Evolutionary conservation across 2,113 vertebrate species (phyloP).

Genomic region (Cnemophilus loriae): DNA sequence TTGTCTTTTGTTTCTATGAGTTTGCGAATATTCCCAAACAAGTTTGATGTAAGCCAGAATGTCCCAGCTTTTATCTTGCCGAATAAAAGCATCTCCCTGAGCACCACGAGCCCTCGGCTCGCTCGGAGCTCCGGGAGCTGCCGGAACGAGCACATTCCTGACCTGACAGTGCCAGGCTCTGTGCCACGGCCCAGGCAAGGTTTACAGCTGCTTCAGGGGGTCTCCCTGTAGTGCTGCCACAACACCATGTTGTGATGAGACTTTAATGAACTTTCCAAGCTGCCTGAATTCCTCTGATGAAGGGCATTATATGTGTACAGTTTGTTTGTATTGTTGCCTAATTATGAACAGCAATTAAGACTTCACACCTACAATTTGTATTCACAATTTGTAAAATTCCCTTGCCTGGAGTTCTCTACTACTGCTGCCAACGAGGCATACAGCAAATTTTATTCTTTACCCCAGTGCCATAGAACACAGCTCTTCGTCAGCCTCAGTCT

Average conservation of each 20-base stretch:
- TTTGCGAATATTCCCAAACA: conserved; percentile 34
- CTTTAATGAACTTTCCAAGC: not conserved
- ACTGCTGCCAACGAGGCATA: not conserved
- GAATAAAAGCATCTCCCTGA: not conserved
- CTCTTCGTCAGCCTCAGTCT: not conserved
- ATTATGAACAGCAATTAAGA: not conserved
- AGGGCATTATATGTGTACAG: not conserved
- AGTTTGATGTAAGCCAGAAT: conserved; percentile 43
- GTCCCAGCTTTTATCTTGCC: not conserved
- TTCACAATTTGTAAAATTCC: not conserved
- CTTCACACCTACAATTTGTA: not conserved
- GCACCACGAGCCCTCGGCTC: not conserved
- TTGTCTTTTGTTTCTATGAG: conserved; percentile 57
- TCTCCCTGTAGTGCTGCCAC: not conserved
- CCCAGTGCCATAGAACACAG: not conserved
- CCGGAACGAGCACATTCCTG: not conserved
- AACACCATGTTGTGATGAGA: not conserved
- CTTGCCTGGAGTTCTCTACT: not conserved
- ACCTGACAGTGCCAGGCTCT: not conserved
- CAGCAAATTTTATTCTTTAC: not conserved
- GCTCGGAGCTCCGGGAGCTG: not conserved
- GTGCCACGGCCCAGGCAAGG: not conserved
- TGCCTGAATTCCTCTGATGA: not conserved
- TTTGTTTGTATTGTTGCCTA: not conserved
- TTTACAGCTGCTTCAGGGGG: not conserved